Evolutionary conservation across 2,888 invertebrate genomes (phyloP).

Genomic region (Catonia carolina): DNA sequence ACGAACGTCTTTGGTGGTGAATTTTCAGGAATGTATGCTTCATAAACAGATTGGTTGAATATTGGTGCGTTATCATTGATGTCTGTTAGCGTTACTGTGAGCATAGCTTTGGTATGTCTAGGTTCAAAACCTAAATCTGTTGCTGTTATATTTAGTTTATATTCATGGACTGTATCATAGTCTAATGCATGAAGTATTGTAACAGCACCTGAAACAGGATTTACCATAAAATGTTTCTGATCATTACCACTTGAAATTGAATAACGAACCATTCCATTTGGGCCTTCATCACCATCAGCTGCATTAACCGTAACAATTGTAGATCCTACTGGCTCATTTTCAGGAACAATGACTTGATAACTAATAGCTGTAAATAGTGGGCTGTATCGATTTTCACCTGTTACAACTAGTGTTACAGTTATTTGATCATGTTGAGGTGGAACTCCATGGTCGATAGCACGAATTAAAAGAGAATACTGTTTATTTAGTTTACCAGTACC

Average conservation of each 20-base stretch:
- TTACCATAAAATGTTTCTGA: constrained; percentile 70
- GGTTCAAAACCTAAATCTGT: constrained; percentile 78
- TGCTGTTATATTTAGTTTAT: constrained; percentile 80
- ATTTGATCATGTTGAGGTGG: constrained; percentile 77
- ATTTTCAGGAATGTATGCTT: constrained; percentile 78
- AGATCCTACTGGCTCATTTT: constrained; percentile 81
- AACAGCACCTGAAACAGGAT: constrained; percentile 69
- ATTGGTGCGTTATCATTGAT: constrained; percentile 89
- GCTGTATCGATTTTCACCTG: constrained; percentile 72
- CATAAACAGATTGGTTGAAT: constrained; percentile 70
- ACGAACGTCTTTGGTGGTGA: constrained; percentile 66
- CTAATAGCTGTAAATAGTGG: constrained; percentile 78
- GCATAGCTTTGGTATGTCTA: constrained; percentile 65
- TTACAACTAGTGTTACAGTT: constrained; percentile 65
- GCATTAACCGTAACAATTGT: constrained; percentile 79
- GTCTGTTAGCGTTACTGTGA: constrained; percentile 82
- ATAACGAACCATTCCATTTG: constrained; percentile 84
- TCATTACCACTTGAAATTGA: constrained; percentile 77
- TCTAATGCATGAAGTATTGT: constrained; percentile 74
- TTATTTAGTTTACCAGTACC: constrained; percentile 47
- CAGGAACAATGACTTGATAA: constrained; percentile 85
- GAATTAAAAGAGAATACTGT: constrained; percentile 60
- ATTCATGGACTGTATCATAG: constrained; percentile 78
- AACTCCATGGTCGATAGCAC: constrained; percentile 79
- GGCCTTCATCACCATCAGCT: constrained; percentile 76